phyloP scores from a whole-genome alignment of 2,113 vertebrate species.

The Pseudopodoces humilis region DNA sequence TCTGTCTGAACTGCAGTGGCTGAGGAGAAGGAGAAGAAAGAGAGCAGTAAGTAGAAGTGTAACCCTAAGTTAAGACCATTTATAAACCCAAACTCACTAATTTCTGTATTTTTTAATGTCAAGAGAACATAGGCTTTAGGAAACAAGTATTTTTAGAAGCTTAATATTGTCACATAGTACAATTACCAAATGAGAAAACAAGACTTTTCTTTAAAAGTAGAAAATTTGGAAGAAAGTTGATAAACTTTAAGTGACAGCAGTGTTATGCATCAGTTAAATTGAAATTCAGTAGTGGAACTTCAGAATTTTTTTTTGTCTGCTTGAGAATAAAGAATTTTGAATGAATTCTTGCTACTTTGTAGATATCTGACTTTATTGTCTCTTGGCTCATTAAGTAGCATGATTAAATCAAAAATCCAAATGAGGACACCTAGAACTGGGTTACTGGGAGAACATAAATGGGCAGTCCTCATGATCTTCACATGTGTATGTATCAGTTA shows the following conservation, averaged over 20 bases:
- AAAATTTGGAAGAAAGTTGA: neutral
- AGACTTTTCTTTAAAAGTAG: neutral
- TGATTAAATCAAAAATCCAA: neutral
- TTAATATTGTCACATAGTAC: neutral
- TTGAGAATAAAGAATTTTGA: neutral
- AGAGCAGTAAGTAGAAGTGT: constrained; percentile 84
- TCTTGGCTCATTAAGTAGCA: neutral
- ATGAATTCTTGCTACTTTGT: neutral
- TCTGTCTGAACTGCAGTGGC: constrained; percentile 84
- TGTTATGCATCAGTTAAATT: neutral
- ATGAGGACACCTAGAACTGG: neutral
- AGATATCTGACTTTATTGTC: neutral
- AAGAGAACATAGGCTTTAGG: neutral
- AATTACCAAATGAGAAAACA: neutral
- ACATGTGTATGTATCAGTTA: neutral
- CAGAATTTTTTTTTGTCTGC: neutral
- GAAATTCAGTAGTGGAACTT: neutral
- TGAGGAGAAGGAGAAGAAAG: constrained; percentile 86
- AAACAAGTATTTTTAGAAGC: neutral
- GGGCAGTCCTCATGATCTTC: neutral
- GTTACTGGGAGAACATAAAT: neutral
- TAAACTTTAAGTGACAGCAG: neutral
- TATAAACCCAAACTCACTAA: neutral
- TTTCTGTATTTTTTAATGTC: neutral
- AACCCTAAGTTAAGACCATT: neutral